Evolutionary conservation across 2,113 vertebrate species (phyloP).

Genomic region (Python bivittatus): DNA sequence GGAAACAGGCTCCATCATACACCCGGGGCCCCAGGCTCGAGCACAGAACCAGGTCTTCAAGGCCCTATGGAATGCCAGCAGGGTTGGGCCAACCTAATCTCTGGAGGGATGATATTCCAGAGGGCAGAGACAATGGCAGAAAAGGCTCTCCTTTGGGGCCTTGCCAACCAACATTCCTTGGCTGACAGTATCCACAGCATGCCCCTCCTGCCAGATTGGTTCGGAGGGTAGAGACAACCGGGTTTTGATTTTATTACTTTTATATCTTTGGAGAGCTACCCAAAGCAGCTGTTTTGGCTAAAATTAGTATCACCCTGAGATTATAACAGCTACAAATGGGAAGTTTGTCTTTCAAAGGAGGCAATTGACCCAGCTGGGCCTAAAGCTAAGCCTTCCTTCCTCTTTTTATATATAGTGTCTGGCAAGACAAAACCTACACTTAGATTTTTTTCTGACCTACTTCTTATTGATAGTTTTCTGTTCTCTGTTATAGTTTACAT

Average conservation of each 20-base stretch:
- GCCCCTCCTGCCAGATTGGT: background rate
- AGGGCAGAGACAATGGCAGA: background rate
- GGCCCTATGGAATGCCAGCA: background rate
- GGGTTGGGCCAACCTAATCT: background rate
- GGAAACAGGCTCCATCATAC: background rate
- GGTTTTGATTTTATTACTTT: background rate
- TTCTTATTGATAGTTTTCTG: background rate
- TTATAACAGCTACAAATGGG: background rate
- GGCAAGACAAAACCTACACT: background rate
- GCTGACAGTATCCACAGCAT: background rate
- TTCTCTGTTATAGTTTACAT: background rate
- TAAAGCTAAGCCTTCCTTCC: background rate
- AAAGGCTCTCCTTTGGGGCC: background rate
- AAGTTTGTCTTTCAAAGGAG: slow-evolving; percentile 6
- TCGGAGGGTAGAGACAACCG: background rate
- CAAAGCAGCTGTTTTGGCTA: slow-evolving; percentile 16
- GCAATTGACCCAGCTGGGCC: background rate
- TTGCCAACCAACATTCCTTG: background rate
- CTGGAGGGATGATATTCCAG: background rate
- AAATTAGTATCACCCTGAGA: background rate
- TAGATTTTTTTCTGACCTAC: background rate
- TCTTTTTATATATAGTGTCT: background rate
- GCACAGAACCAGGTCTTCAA: background rate
- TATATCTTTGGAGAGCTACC: background rate
- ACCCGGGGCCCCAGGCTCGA: background rate